Conservation (phyloP, 2,888 invertebrate species). For the Melieria picta region DNA sequence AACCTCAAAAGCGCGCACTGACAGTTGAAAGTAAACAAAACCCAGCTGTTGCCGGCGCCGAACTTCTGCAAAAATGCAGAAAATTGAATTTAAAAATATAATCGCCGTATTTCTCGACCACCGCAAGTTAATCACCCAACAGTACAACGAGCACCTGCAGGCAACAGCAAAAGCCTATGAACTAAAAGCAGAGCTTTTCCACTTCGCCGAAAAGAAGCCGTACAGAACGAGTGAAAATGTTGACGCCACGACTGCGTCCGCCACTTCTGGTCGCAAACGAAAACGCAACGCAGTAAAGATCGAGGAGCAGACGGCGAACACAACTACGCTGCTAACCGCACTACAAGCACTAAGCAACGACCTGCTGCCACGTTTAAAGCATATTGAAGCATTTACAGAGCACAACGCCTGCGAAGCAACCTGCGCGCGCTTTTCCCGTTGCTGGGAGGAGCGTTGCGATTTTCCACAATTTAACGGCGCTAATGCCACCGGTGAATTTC, state of each 20-base stretch:
- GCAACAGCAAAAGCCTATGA: constrained; percentile 33
- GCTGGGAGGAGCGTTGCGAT: constrained; percentile 52
- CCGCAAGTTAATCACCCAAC: constrained; percentile 50
- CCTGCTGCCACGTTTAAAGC: constrained; percentile 19
- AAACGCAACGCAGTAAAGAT: background rate
- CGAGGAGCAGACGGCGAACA: background rate
- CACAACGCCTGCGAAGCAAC: background rate
- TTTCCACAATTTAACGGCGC: constrained; percentile 69
- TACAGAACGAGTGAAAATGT: constrained; percentile 28
- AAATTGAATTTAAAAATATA: constrained; percentile 43
- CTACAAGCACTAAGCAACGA: constrained; percentile 18
- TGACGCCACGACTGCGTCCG: background rate
- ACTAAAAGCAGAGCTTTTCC: constrained; percentile 52
- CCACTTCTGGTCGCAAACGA: too few species aligned
- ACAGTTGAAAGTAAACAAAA: background rate
- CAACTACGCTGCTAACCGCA: background rate
- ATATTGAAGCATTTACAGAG: background rate
- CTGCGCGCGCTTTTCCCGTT: constrained; percentile 42
- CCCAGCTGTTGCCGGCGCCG: constrained; percentile 20
- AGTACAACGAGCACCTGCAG: constrained; percentile 38
- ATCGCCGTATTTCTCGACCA: constrained; percentile 55
- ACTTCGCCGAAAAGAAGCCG: constrained; percentile 45
- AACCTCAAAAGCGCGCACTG: background rate
- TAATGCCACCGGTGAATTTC: constrained; percentile 68
- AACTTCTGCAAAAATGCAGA: constrained; percentile 6